phyloP scores from a whole-genome alignment of 2,113 vertebrate species.

The Microcebus griseorufus region DNA sequence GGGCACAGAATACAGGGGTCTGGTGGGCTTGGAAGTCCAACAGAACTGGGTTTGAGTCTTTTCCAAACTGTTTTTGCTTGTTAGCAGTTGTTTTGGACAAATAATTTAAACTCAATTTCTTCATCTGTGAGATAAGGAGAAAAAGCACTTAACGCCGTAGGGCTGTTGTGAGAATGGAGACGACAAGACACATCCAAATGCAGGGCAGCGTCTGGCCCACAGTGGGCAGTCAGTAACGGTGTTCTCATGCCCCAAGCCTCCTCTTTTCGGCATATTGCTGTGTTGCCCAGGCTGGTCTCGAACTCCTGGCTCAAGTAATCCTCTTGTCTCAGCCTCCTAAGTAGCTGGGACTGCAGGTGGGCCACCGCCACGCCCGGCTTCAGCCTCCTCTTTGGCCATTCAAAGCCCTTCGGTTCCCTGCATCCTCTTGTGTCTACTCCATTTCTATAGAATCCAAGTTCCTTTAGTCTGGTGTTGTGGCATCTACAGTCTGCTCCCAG shows the following conservation, averaged over 20 bases:
- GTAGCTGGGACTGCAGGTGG: not conserved
- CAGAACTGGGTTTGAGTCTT: not conserved
- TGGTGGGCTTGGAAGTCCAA: not conserved
- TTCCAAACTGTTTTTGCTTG: not conserved
- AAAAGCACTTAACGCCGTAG: not conserved
- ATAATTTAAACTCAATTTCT: not conserved
- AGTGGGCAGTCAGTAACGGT: not conserved
- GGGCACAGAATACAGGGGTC: no score
- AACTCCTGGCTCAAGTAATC: not conserved
- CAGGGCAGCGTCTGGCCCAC: rapidly evolving
- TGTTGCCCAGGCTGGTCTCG: not conserved
- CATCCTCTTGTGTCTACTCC: rapidly evolving
- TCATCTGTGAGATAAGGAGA: not conserved
- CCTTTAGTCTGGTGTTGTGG: not conserved
- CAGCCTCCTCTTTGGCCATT: not conserved
- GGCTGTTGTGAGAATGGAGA: not conserved
- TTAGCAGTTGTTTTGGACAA: not conserved
- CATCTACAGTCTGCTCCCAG: rapidly evolving
- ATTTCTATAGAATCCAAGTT: not conserved
- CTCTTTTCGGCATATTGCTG: not conserved
- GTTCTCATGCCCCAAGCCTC: not conserved
- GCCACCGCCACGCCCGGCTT: no score
- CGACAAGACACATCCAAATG: rapidly evolving
- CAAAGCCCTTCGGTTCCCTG: not conserved
- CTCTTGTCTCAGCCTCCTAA: not conserved